These are phyloP conservation scores for Sweltsa coloradensis DNA, from an alignment of 1,140 invertebrate species.

Conservation along the genomic window DNA sequence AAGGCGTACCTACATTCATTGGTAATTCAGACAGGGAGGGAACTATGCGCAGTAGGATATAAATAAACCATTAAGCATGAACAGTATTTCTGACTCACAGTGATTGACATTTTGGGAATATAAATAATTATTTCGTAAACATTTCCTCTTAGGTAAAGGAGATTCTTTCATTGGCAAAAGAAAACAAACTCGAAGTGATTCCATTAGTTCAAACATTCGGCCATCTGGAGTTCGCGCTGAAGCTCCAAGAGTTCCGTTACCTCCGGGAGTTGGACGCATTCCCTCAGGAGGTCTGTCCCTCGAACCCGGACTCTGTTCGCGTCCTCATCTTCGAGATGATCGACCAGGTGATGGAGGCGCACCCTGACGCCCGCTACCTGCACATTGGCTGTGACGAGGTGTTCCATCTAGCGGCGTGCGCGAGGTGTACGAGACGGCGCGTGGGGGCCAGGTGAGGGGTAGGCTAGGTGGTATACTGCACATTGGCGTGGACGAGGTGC, in stretches of 20 bases:
- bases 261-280: conserved; percentile 39
- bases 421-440: conserved; percentile 23
- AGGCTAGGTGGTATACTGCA: not conserved
- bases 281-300: conserved; percentile 38
- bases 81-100: too few species aligned
- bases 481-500: conserved; percentile 25
- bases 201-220: conserved; percentile 61
- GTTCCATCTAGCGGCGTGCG: conserved; percentile 35
- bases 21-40: too few species aligned
- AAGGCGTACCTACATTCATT: too few species aligned
- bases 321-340: too few species aligned
- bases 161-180: conserved; percentile 32
- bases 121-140: too few species aligned
- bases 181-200: conserved; percentile 44
- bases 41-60: too few species aligned
- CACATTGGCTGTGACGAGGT: conserved; percentile 53
- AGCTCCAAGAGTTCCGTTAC: conserved; percentile 37
- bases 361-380: conserved; percentile 33
- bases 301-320: conserved; percentile 33
- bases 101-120: too few species aligned
- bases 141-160: too few species aligned
- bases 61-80: too few species aligned
- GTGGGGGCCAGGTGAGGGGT: not conserved
- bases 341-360: conserved; percentile 43
- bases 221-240: conserved; percentile 51